A percentile compares a stretch with the other conserved stretches of the same genome.
Evolutionary conservation across 2,113 vertebrate genomes (phyloP).

Genomic region (Pipra filicauda): DNA sequence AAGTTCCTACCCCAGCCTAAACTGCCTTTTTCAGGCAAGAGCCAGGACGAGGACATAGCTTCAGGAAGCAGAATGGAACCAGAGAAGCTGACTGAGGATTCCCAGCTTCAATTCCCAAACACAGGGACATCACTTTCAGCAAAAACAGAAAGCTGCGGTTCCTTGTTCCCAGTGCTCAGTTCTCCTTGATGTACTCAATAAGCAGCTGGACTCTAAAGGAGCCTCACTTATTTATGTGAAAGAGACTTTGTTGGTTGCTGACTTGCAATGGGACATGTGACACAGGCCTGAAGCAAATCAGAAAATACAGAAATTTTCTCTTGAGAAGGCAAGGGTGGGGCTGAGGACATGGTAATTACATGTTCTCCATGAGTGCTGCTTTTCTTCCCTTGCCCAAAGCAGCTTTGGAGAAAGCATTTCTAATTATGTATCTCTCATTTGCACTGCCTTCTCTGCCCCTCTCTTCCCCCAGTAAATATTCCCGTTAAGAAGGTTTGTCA

Average conservation of each 20-base stretch:
- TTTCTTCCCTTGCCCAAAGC: not conserved
- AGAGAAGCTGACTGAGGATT: not conserved
- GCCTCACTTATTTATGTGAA: not conserved
- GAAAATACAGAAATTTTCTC: slow-evolving; percentile 36
- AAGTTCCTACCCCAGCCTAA: not conserved
- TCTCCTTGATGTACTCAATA: not conserved
- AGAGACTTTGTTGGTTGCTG: not conserved
- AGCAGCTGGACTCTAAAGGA: not conserved
- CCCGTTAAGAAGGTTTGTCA: not conserved
- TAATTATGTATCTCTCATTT: not conserved
- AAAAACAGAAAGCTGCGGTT: not conserved
- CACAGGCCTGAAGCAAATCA: slow-evolving; percentile 23
- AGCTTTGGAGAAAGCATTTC: not conserved
- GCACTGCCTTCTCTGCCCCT: not conserved
- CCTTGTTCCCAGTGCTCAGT: not conserved
- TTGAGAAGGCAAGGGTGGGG: slow-evolving; percentile 22
- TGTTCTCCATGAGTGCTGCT: not conserved
- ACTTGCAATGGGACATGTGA: not conserved
- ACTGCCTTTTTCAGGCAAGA: not conserved
- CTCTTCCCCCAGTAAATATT: not conserved
- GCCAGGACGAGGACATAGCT: not conserved
- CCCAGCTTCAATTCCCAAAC: not conserved
- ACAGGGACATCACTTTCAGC: not conserved
- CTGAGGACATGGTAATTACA: slow-evolving; percentile 21
- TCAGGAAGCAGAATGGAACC: not conserved